A percentile compares a stretch with the other conserved stretches of the same genome.
These are phyloP conservation scores for Epistrophella euchroma DNA, from an alignment of 2,888 invertebrate species.

Conservation along the genomic window DNA sequence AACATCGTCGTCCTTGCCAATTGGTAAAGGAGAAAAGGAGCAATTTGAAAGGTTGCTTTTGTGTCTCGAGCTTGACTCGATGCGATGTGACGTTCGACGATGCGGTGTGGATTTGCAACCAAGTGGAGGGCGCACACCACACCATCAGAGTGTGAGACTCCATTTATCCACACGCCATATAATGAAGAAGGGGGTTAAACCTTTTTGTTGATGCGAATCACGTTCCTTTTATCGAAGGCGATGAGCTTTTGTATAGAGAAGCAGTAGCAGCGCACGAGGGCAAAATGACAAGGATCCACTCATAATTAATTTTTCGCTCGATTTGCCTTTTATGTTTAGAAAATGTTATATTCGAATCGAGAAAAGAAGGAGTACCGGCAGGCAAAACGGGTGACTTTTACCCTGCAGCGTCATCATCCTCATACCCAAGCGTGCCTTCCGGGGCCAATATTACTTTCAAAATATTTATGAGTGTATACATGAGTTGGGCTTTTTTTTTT, in stretches of 20 bases:
- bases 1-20: constrained; percentile 66
- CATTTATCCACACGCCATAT: constrained; percentile 44
- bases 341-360: constrained; percentile 13
- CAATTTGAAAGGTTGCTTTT: constrained; percentile 64
- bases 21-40: constrained; percentile 66
- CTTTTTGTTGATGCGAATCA: constrained; percentile 64
- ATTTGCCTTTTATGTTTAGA: constrained; percentile 70
- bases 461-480: constrained; percentile 64
- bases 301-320: constrained; percentile 77
- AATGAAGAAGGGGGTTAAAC: constrained; percentile 32
- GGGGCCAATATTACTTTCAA: constrained; percentile 57
- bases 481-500: constrained; percentile 62
- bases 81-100: constrained; percentile 30
- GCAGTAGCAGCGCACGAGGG: constrained; percentile 10
- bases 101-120: constrained; percentile 6
- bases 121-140: neutral
- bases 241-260: constrained; percentile 32
- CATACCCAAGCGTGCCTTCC: constrained; percentile 1
- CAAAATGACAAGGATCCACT: constrained; percentile 69
- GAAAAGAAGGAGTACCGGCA: neutral
- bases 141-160: constrained; percentile 22
- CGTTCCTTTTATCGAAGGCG: constrained; percentile 68
- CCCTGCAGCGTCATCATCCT: constrained; percentile 27
- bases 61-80: constrained; percentile 23
- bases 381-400: constrained; percentile 46